Percentiles rank a stretch among this genome's conserved stretches.
Conservation (phyloP, 1,140 invertebrate genomes). For the Drosophila oshimai region DNA sequence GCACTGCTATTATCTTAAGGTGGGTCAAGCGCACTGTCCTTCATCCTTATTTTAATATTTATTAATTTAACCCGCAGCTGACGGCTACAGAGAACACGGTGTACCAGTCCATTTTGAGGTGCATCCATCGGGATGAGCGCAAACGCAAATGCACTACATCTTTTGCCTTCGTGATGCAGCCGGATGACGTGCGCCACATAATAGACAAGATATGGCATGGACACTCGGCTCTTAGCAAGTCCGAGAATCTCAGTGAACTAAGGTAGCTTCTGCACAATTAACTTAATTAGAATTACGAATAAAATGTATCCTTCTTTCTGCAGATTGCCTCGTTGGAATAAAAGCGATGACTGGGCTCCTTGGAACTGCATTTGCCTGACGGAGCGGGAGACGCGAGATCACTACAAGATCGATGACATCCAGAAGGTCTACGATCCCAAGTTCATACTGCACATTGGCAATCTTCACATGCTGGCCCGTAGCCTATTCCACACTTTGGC, state of each 20-base stretch:
- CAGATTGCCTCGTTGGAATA: constrained; percentile 84
- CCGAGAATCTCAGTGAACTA: constrained; percentile 84
- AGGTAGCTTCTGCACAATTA: constrained; percentile 51
- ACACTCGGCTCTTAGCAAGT: constrained; percentile 85
- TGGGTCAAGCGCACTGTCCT: background rate
- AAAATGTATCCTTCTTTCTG: rapidly evolving
- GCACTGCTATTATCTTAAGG: constrained; percentile 73
- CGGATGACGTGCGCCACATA: constrained; percentile 85
- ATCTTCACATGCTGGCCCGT: constrained; percentile 71
- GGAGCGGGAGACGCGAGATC: constrained; percentile 84
- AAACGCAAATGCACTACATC: constrained; percentile 83
- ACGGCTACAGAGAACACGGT: constrained; percentile 69
- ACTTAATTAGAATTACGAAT: background rate
- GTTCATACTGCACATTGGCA: constrained; percentile 74
- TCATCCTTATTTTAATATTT: background rate
- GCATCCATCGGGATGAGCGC: constrained; percentile 85
- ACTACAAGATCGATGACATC: constrained; percentile 83
- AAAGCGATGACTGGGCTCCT: constrained; percentile 85
- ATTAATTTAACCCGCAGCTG: constrained; percentile 17
- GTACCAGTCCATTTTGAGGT: constrained; percentile 84
- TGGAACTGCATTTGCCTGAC: constrained; percentile 88
- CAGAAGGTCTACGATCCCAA: constrained; percentile 83
- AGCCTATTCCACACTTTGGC: constrained; percentile 74
- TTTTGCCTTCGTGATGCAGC: constrained; percentile 84
- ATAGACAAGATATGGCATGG: constrained; percentile 87